Base-by-base conservation (phyloP, 2,113 vertebrate genomes). In the Manacus vitellinus region DNA sequence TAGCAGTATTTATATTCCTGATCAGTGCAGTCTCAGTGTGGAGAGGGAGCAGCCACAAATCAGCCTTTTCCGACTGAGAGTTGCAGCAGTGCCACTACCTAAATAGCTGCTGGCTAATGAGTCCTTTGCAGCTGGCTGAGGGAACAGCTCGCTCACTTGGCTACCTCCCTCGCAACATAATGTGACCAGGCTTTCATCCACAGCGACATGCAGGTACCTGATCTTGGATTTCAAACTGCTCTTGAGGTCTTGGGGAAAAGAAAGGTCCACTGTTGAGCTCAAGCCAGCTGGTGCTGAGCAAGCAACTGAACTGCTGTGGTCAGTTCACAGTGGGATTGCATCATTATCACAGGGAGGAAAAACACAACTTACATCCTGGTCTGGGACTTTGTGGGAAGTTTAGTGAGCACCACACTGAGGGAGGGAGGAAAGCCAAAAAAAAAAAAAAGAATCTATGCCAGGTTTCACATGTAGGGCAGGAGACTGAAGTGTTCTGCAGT, bases 1-100 rank as follows among this genome's bases (percentile, higher is more conserved):
- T 97, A 97, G 92, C 30, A 14, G 87, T 96, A 96, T 97, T 97
- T 97, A 91, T 96, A 96, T 95, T 96, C 94, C 93, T 94, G 91
- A 97, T 95, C 96, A 95, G 97, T 92, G 87, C 88, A 92, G 76
- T 92, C 94, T 87, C 87, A 56, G 82, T 83, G 67, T 87, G 56
- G 76, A 89, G 70, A 95, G 85, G 66, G 51, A 95, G 68, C 76
- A 0, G 2, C 95, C 92, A 93, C 96, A 94, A 93, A 97, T 97
- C 97, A 97, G 92, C 92, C 87, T 95, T 91, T 97, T 95, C 93
- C 3, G 0, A 84, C 78, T 37, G 80, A 94, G 88, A 94, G 76
- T n/a, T 93, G 77, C 93, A 97, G 93, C 93, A 75, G 63, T 87
- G 76, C 68, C 95, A 58, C 79, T 80, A 24, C 94, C 76, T 85